phyloP scores from a whole-genome alignment of 1,140 invertebrate species.

The Sitobion miscanthi region DNA sequence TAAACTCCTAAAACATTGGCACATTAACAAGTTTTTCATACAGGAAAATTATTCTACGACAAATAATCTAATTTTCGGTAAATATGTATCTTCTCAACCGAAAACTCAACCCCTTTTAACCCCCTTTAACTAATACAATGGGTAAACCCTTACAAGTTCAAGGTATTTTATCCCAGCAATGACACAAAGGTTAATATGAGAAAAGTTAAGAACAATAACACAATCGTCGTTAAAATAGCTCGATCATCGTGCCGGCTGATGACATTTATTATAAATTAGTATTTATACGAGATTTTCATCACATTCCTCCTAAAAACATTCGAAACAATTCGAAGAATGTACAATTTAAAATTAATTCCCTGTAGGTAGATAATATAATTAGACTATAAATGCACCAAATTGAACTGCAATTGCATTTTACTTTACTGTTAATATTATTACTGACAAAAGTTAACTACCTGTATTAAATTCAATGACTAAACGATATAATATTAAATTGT shows the following conservation, averaged over 20 bases:
- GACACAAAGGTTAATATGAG: constrained; percentile 43
- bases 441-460: not conserved
- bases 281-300: not conserved
- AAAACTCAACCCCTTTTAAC: constrained; percentile 41
- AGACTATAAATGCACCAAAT: not conserved
- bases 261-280: not conserved
- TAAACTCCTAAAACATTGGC: not conserved
- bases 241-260: not conserved
- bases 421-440: not conserved
- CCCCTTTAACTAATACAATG: constrained; percentile 42
- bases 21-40: not conserved
- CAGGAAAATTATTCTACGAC: not conserved
- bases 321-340: not conserved
- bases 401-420: not conserved
- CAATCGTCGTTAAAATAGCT: constrained; percentile 30
- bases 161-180: constrained; percentile 22
- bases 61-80: not conserved
- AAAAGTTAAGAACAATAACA: constrained; percentile 44
- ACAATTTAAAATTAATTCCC: not conserved
- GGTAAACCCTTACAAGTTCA: not conserved
- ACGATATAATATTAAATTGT: not conserved
- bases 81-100: constrained; percentile 26
- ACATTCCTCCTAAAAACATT: not conserved
- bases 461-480: not conserved
- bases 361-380: not conserved